A percentile compares a stretch with the other conserved stretches of the same genome.
Evolutionary conservation across 2,888 invertebrate species (phyloP).

Genomic region (Cephus nigrinus): DNA sequence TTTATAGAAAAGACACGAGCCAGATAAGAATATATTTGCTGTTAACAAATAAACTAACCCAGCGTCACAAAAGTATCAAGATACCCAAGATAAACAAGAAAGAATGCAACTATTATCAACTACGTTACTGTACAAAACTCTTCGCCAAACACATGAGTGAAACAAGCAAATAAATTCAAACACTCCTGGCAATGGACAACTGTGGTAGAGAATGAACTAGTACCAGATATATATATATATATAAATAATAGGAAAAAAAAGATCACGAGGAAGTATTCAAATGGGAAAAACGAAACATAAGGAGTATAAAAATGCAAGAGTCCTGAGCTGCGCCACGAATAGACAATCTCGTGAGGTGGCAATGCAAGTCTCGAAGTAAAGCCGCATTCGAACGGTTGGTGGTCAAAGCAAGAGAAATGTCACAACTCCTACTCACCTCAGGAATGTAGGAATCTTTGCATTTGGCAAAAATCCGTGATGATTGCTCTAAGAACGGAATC

Average conservation of each 20-base stretch:
- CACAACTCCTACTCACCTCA: slow-evolving; percentile 25
- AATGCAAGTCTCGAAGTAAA: background rate
- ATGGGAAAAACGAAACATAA: background rate
- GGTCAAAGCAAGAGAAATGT: slow-evolving; percentile 16
- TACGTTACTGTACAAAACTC: background rate
- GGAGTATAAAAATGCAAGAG: background rate
- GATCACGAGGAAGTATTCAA: background rate
- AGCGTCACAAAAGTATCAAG: background rate
- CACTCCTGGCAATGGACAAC: background rate
- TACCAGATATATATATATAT: background rate
- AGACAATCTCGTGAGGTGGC: background rate
- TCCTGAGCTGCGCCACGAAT: background rate
- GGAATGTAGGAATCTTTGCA: slow-evolving; percentile 24
- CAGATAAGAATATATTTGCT: background rate
- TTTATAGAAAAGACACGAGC: background rate
- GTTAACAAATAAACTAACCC: background rate
- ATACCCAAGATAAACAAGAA: background rate
- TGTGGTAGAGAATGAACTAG: background rate
- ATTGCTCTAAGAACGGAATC: background rate
- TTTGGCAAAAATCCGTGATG: slow-evolving; percentile 15
- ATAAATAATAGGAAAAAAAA: background rate
- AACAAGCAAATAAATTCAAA: background rate
- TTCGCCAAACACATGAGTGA: background rate
- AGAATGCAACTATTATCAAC: background rate
- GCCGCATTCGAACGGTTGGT: slow-evolving; percentile 16